Base-by-base conservation (phyloP, 2,113 vertebrate genomes). In the Oenanthe melanoleuca region DNA sequence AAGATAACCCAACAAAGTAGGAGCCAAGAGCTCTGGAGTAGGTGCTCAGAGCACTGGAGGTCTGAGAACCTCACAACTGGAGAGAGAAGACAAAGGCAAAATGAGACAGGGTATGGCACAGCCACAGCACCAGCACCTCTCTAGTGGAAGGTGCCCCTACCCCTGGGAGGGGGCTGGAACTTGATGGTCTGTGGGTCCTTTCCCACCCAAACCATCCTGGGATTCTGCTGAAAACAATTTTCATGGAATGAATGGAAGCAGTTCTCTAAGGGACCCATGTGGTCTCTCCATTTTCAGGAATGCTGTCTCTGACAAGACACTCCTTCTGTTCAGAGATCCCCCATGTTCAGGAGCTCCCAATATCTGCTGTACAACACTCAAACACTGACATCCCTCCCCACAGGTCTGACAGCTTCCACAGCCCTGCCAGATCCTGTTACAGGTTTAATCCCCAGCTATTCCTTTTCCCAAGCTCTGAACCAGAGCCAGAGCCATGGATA, bases 21-120 rank as follows among this genome's bases (percentile, higher is more conserved):
- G 40, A 42, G 40, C 40, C 40, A 42, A 42, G 40, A 42, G 40
- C 40, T 42, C 40, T 42, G 40, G 40, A 42, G 40, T 42, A 42
- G 40, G 13, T 42, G 40, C 40, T 42, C 6, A 42, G 40, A 42
- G 40, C 40, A 42, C 40, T 42, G 40, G 40, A 42, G 40, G 40
- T 42, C 40, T 42, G 40, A 42, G 40, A 42, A 42, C 14, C 40
- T 42, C 40, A 42, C 14, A 42, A 98, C 99, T 99, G 91, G 61
- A 93, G 56, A 63, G 44, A 45, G 19, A 45, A 45, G 44, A 45
- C 19, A 45, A 45, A 45, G 44, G 44, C 44, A 45, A 3, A 52
- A 25, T 65, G 7, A 60, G 42, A 33, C 2, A 8, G 44, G 15
- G 11, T 23, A 2, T 11, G 57, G 24, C 20, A 33, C 2, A 21